phyloP scores from a whole-genome alignment of 2,797 vertebrate species.

The Gymnopithys bicolor region DNA sequence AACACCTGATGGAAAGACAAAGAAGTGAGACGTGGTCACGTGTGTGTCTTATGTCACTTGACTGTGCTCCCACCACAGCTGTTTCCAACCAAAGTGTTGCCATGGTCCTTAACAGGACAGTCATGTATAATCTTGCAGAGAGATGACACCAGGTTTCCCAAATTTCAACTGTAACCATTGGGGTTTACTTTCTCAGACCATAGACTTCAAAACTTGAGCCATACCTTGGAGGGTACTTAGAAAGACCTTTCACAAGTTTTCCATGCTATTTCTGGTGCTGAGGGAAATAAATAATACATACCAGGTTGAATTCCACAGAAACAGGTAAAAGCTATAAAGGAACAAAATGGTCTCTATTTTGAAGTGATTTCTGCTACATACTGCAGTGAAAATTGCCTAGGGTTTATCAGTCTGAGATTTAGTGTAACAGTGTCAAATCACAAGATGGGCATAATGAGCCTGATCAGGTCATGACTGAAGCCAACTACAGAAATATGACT shows the following conservation, averaged over 20 bases:
- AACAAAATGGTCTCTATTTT: conserved; percentile 8
- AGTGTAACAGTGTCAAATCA: not conserved
- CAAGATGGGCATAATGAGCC: not conserved
- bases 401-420: not conserved
- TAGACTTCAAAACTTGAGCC: not conserved
- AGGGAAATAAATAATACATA: not conserved
- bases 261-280: not conserved
- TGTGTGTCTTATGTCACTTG: rapidly evolving
- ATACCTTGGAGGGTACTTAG: not conserved
- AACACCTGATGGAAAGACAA: not conserved
- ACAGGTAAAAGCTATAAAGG: not conserved
- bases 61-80: not conserved
- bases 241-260: not conserved
- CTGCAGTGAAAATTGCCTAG: conserved; percentile 28
- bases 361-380: not conserved
- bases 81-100: not conserved
- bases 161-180: not conserved
- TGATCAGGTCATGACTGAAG: conserved; percentile 1
- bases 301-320: not conserved
- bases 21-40: not conserved
- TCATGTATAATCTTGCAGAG: not conserved
- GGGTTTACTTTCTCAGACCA: not conserved
- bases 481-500: not conserved
- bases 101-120: not conserved
- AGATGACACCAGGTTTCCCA: not conserved